Evolutionary conservation across 2,113 vertebrate species (phyloP).

Genomic region (Tetraodon nigroviridis): DNA sequence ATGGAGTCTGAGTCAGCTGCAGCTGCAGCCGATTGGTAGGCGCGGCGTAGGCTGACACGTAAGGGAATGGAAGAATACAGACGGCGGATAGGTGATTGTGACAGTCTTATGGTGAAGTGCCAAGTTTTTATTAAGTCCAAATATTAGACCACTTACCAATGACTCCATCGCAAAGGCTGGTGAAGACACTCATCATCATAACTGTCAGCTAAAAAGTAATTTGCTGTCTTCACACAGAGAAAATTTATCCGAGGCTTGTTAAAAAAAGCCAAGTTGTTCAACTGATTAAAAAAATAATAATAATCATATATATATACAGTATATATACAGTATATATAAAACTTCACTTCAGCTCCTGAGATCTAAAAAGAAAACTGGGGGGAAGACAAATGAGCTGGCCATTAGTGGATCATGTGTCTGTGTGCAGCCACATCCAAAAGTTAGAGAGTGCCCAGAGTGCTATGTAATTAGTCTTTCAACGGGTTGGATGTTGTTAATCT

Average conservation of each 20-base stretch:
- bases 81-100: no score
- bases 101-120: no score
- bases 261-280: constrained; percentile 46
- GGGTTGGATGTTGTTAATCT: constrained; percentile 61
- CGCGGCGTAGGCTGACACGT: no score
- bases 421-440: constrained; percentile 39
- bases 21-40: no score
- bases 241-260: constrained; percentile 15
- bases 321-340: no score
- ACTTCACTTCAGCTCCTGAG: constrained; percentile 16
- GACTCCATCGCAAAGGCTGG: constrained; percentile 2
- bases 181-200: neutral
- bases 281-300: constrained; percentile 29
- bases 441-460: constrained; percentile 25
- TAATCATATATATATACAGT: no score
- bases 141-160: neutral
- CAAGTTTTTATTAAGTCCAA: neutral
- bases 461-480: constrained; percentile 59
- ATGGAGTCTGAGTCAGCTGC: no score
- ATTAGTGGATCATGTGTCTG: constrained; percentile 12
- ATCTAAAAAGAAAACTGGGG: constrained; percentile 9
- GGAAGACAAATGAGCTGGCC: constrained; percentile 1
- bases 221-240: constrained; percentile 13
- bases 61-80: no score
- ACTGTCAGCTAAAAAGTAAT: constrained; percentile 11